Base-by-base conservation (phyloP, 2,113 vertebrate species). In the Corvus moneduloides region DNA sequence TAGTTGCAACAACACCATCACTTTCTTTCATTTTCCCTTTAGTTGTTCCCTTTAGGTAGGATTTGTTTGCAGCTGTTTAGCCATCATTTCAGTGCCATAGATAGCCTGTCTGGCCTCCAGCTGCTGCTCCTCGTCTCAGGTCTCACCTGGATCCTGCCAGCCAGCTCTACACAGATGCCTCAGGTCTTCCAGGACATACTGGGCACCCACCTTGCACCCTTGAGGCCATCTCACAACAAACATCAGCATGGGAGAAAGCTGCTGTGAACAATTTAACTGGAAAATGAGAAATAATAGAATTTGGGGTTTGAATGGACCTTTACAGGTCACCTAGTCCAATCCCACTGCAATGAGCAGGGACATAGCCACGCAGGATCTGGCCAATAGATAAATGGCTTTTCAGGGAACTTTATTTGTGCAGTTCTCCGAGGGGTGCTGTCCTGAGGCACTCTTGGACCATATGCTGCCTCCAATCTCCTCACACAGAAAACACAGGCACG, bases 401-500 rank as follows among this genome's bases (percentile, higher is more conserved):
- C 51, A 63, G 68, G 44, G 12, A 80, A 41, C 11, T 24, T 41
- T 41, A 33, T 6, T 2, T 18, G 14, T 15, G 22, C 39, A 51
- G 11, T 13, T 87, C 17, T 14, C 78, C 3, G 2, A 41, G 11
- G 10, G 26, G 2, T 52, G 51, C 46, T n/a, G 3, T 59, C 61
- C 61, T 33, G 23, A 27, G 30, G 26, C 30, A 72, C 26, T 7
- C 33, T 37, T 8, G 1, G 9, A 49, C 22, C n/a, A 22, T 10
- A 5, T 3, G 5, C 13, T 26, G 3, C 30, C 39, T 39, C 62
- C 18, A 23, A 23, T 16, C 39, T 49, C 41, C 49, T 67, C 66
- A 46, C 1, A 6, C 2, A 2, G 13, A 33, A 23, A 69, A 33
- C 37, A 52, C 0, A 0, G 14, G 3, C 10, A n/a, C 16, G 3